These are phyloP conservation scores for Hanleya hanleyi DNA, from an alignment of 2,888 invertebrate genomes.

Conservation along the genomic window DNA sequence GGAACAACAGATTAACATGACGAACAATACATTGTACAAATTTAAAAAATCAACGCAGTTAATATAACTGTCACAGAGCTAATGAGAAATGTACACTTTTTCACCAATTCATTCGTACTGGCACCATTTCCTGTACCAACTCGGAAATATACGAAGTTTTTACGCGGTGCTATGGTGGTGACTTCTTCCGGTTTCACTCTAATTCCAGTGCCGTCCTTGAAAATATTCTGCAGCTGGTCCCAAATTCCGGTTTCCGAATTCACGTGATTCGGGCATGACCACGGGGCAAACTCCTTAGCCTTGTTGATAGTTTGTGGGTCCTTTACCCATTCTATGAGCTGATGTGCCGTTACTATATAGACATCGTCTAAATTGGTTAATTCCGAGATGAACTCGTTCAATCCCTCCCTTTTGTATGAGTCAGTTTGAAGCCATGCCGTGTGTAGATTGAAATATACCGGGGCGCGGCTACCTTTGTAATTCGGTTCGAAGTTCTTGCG, in stretches of 20 bases:
- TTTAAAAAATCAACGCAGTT: too few species aligned
- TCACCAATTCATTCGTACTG: too few species aligned
- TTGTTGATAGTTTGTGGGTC: constrained; percentile 5
- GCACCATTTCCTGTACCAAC: too few species aligned
- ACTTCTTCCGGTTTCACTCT: neutral
- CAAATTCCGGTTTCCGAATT: neutral
- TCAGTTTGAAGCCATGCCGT: constrained; percentile 81
- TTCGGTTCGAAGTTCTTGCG: constrained; percentile 83
- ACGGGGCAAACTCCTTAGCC: neutral
- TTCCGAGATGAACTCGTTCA: constrained; percentile 18
- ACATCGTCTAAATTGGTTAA: constrained; percentile 21
- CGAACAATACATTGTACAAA: too few species aligned
- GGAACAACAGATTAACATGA: too few species aligned
- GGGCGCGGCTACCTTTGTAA: constrained; percentile 80
- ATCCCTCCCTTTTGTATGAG: constrained; percentile 4
- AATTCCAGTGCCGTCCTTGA: neutral
- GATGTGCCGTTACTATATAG: constrained; percentile 21
- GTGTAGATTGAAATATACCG: constrained; percentile 86
- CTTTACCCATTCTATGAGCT: constrained; percentile 25
- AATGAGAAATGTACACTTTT: too few species aligned
- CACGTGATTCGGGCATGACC: neutral
- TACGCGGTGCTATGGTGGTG: neutral
- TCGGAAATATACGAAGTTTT: too few species aligned
- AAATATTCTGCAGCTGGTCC: neutral
- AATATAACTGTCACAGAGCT: too few species aligned